These are phyloP conservation scores for Caranx melampygus DNA, from an alignment of 2,113 vertebrate genomes.

Conservation along the genomic window DNA sequence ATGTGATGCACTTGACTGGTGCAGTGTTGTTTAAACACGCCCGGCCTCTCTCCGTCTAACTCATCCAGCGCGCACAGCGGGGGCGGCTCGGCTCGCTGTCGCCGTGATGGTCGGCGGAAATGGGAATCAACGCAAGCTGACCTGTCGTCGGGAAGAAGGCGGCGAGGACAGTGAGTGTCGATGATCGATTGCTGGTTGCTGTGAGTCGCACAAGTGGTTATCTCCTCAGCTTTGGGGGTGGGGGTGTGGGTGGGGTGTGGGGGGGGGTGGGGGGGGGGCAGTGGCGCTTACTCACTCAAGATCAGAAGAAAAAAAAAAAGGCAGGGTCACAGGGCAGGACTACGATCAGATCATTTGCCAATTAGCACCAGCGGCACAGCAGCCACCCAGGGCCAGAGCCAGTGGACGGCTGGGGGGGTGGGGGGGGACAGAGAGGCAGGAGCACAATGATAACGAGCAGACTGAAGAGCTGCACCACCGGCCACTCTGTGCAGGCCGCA, in stretches of 20 bases:
- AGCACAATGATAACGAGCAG: slow-evolving; percentile 49
- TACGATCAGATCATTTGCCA: slow-evolving; percentile 55
- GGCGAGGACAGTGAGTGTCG: too few species aligned
- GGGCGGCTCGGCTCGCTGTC: slow-evolving; percentile 13
- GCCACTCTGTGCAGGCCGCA: slow-evolving; percentile 31
- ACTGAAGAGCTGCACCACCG: slow-evolving; percentile 19
- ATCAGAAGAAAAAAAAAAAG: neutral
- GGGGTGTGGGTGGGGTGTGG: too few species aligned
- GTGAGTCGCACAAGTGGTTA: slow-evolving; percentile 24
- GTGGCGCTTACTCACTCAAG: neutral
- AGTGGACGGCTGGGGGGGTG: accelerated
- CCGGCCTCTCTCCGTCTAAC: slow-evolving; percentile 26
- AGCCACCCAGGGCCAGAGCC: slow-evolving; percentile 27
- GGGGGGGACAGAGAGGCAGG: slow-evolving; percentile 24
- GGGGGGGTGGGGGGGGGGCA: too few species aligned
- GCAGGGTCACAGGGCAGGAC: slow-evolving; percentile 48
- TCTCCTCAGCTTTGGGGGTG: slow-evolving; percentile 27
- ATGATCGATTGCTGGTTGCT: slow-evolving; percentile 27
- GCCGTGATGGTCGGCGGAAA: slow-evolving; percentile 40
- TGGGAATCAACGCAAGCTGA: slow-evolving; percentile 28
- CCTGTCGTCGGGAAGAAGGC: slow-evolving; percentile 1
- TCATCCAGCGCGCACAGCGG: slow-evolving; percentile 34
- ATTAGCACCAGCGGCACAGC: slow-evolving; percentile 49
- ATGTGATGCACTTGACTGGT: slow-evolving; percentile 18
- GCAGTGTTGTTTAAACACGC: slow-evolving; percentile 26